These are phyloP conservation scores for Heliconius congener DNA, from an alignment of 1,140 invertebrate species.

Conservation along the genomic window DNA sequence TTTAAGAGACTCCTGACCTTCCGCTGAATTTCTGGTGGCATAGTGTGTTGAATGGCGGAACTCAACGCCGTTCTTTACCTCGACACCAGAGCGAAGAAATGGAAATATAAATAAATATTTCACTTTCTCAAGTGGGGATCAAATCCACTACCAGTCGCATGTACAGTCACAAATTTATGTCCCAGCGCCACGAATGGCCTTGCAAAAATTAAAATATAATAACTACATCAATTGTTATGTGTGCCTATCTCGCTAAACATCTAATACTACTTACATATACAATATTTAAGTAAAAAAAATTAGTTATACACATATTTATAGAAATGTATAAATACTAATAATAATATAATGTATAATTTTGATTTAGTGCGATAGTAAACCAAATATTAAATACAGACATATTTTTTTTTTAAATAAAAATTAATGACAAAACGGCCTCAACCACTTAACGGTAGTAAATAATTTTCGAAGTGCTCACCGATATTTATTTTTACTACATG, in stretches of 20 bases:
- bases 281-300: not conserved
- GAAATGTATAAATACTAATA: not conserved
- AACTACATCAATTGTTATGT: not conserved
- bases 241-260: not conserved
- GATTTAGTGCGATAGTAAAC: not conserved
- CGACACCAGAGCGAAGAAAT: too few relatives aligned
- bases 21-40: too few relatives aligned
- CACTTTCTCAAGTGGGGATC: too few relatives aligned
- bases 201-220: not conserved
- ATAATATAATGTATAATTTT: not conserved
- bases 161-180: too few relatives aligned
- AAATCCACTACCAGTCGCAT: too few relatives aligned
- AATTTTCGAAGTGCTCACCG: not conserved
- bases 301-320: not conserved
- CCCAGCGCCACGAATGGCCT: too few relatives aligned
- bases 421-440: not conserved
- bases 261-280: not conserved
- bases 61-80: too few relatives aligned
- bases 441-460: constrained; percentile 20
- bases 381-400: not conserved
- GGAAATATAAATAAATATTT: too few relatives aligned
- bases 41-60: too few relatives aligned
- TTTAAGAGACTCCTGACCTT: too few relatives aligned
- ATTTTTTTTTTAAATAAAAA: not conserved
- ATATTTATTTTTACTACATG: constrained; percentile 18